Conservation (phyloP, 2,888 invertebrate genomes). For the Himalopsyche japonica region DNA sequence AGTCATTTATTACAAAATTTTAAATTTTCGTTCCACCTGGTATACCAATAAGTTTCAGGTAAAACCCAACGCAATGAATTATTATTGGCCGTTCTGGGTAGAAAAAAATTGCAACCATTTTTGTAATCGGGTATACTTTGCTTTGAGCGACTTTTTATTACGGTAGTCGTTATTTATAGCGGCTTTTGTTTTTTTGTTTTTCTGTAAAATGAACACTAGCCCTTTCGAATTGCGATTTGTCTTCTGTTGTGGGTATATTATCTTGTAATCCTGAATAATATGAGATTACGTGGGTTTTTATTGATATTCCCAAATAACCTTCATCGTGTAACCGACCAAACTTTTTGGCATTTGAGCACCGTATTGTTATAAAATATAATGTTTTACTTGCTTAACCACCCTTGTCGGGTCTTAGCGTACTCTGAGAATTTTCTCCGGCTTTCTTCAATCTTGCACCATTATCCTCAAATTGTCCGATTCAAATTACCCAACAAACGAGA, state of each 20-base stretch:
- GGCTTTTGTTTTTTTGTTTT: constrained; percentile 12
- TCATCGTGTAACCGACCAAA: no score
- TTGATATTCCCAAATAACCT: no score
- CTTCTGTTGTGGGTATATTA: neutral
- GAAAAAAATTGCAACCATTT: constrained; percentile 24
- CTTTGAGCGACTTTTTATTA: constrained; percentile 21
- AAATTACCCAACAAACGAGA: no score
- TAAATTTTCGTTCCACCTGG: neutral
- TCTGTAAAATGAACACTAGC: neutral
- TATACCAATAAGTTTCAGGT: constrained; percentile 6
- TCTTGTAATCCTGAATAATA: neutral
- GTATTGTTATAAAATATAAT: no score
- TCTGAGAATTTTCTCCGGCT: no score
- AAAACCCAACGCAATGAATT: constrained; percentile 9
- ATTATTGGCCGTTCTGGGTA: constrained; percentile 9
- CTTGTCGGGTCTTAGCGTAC: no score
- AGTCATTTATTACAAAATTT: neutral
- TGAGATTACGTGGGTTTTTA: no score
- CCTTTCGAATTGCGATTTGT: constrained; percentile 2
- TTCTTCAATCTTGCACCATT: no score
- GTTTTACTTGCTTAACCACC: no score
- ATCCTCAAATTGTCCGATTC: no score
- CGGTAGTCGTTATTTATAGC: constrained; percentile 22
- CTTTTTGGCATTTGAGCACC: no score
- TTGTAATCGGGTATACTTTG: constrained; percentile 23